A percentile compares a stretch with the other conserved stretches of the same genome.
These are phyloP conservation scores for Thunnus maccoyii DNA, from an alignment of 2,113 vertebrate genomes.

Conservation along the genomic window DNA sequence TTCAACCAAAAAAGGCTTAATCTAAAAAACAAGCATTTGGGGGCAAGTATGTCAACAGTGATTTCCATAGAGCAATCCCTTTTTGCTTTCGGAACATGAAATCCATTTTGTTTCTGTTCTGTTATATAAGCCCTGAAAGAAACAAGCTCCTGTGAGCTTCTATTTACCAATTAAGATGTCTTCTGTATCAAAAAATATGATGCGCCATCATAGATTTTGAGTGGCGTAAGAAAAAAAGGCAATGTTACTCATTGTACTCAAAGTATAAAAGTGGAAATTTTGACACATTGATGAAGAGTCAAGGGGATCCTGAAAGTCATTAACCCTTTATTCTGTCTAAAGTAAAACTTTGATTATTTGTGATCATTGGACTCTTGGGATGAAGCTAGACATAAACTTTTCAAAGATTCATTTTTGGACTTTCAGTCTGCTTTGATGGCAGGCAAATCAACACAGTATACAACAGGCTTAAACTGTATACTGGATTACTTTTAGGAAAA, in stretches of 20 bases:
- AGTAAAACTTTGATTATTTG: too few relatives aligned
- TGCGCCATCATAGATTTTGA: constrained; percentile 26
- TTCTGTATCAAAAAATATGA: constrained; percentile 30
- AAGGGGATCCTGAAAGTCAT: too few relatives aligned
- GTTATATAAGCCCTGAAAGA: constrained; percentile 32
- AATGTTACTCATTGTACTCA: not conserved
- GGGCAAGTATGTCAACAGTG: constrained; percentile 50
- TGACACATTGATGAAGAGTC: too few relatives aligned
- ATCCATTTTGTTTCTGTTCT: constrained; percentile 33
- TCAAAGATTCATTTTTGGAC: too few relatives aligned
- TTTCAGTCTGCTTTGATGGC: too few relatives aligned
- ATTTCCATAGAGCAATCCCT: constrained; percentile 46
- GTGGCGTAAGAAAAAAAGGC: not conserved
- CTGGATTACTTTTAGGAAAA: too few relatives aligned
- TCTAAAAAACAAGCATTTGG: constrained; percentile 50
- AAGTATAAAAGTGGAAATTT: not conserved
- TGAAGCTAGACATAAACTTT: too few relatives aligned
- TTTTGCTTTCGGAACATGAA: constrained; percentile 30
- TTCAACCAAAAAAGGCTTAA: constrained; percentile 32
- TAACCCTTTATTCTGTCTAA: too few relatives aligned
- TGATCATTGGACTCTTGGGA: too few relatives aligned
- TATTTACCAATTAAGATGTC: constrained; percentile 30
- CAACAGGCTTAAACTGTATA: too few relatives aligned
- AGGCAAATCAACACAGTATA: too few relatives aligned
- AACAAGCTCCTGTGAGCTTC: constrained; percentile 15